Evolutionary conservation across 2,888 invertebrate species (phyloP), one percentile per base, ranked within the genome.

Genomic region (Sphecodes monilicornis): DNA sequence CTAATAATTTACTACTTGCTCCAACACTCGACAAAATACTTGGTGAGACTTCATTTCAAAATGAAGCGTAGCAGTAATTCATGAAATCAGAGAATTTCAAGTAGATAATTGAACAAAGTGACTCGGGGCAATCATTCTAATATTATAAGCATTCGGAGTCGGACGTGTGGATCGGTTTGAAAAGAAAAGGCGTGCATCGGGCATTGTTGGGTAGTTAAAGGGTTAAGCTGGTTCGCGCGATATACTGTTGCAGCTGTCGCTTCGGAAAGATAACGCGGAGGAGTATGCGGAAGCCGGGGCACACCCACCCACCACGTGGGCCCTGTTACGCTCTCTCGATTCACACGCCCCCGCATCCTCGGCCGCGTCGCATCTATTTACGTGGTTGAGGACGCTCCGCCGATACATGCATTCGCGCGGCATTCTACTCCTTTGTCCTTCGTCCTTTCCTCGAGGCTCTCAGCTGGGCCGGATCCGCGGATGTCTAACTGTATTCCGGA

Each of bases 221-320:
- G 50, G 50, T 39, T 36, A 66, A 66, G 36, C 66, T 32, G 32
- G 64, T 32, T 64, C 64, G 66, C 82, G 79, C 76, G 81, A 77
- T 72, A 73, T n/a, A 71, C 71, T 66, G 46, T 79, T 76, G 72
- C 60, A 73, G 60, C 66, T 72, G 73, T 78, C 81, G 64, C 80
- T 50, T 83, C 78, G 76, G 64, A 82, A 89, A 83, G 82, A 90
- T 91, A 91, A 91, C 90, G 87, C 76, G 74, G 79, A 90, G 81
- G 89, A 91, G 90, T 92, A 93, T 93, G 93, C 92, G 93, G 93
- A 93, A 93, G 93, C 92, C 85, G 57, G 84, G 92, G 90, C 92
- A 93, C 93, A 92, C 93, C 93, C 89, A 91, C 86, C 79, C 36
- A 39, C 76, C 86, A 89, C 87, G 86, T 89, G 88, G 89, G 75